phyloP scores from a whole-genome alignment of 2,113 vertebrate genomes.

The Cariama cristata region DNA sequence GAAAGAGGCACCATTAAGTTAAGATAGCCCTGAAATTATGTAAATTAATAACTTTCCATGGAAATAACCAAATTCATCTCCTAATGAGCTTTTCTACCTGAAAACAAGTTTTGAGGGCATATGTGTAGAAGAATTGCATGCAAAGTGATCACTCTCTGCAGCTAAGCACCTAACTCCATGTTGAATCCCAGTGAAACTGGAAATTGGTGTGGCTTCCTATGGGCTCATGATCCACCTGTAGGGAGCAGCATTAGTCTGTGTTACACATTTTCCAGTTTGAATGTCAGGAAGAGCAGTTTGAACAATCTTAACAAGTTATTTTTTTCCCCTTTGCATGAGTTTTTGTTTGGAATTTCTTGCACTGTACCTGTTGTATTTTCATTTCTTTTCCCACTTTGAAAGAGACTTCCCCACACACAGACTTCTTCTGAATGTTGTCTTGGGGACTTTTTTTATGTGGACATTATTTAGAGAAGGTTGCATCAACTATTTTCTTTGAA shows the following conservation, averaged over 20 bases:
- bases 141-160: background rate
- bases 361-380: rapidly evolving
- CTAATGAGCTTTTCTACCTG: background rate
- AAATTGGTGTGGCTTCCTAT: background rate
- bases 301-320: background rate
- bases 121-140: background rate
- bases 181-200: background rate
- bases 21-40: background rate
- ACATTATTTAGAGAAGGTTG: background rate
- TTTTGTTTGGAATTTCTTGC: background rate
- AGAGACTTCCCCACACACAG: background rate
- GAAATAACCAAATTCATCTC: background rate
- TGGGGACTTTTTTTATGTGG: background rate
- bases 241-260: slow-evolving; percentile 48
- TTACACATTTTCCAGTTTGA: background rate
- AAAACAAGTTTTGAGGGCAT: background rate
- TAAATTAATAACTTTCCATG: background rate
- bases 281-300: background rate
- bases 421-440: background rate
- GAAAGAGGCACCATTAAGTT: background rate
- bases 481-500: background rate
- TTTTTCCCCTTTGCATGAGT: background rate
- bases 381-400: background rate
- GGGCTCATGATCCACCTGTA: slow-evolving; percentile 26
- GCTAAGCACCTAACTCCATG: background rate